Evolutionary conservation across 2,888 invertebrate species (phyloP), one percentile per base, ranked within the genome.

Genomic region (Drosophila picticornis): DNA sequence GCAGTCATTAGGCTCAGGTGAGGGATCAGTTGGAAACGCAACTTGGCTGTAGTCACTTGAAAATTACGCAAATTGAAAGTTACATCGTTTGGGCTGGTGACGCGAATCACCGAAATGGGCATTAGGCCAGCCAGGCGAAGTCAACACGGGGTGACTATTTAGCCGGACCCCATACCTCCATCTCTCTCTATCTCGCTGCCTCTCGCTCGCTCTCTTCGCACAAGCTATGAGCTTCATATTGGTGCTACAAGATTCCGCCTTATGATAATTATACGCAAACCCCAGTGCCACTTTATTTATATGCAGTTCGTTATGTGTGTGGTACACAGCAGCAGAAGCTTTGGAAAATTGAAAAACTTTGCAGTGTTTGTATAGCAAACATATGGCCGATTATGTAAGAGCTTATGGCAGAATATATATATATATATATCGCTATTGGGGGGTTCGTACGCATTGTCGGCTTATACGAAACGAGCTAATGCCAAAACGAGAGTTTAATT

Each of bases 11-110:
- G 90, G 83, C 72, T 80, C 82, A 77, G 85, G 80, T 84, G 83
- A 88, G 88, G 90, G 90, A 90, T 86, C 85, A 86, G 88, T 73
- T 84, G 86, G 71, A 71, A 65, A 74, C 61, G 78, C 40, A 57
- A 16, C 68, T 62, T 70, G 63, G 48, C 53, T 57, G 72, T 59
- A 75, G 63, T 78, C 81, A 81, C 81, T 86, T 79, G 79, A 77
- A 86, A 86, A 85, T 88, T 86, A 86, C 88, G 90, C 90, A 86
- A 86, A 86, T 86, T 90, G 86, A 86, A 88, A 90, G 83, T 90
- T 90, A 80, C 90, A 80, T 84, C 84, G 84, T 75, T 84, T 75
- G 63, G 67, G 58, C 59, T 53, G 62, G 64, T 63, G 77, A 74
- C 75, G 75, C 51, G 38, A 46, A 62, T 74, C 62, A 61, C 85